Conservation (phyloP, 2,797 vertebrate species). For the Limosa lapponica region DNA sequence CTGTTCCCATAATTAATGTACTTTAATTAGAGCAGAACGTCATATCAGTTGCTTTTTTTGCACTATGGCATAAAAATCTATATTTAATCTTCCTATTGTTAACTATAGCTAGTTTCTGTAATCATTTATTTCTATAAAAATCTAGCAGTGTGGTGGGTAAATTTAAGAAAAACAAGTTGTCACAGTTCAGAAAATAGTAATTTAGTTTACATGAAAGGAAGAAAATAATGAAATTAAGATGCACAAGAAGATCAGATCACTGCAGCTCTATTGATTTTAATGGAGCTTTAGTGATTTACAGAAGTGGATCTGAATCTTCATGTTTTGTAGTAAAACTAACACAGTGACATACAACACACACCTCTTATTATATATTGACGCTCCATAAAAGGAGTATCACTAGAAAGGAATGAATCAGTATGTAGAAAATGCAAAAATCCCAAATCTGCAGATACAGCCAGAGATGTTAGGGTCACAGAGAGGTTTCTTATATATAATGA, state of each 20-base stretch:
- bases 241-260: not conserved
- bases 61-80: not conserved
- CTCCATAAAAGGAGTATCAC: not conserved
- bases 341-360: not conserved
- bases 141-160: not conserved
- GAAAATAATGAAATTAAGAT: not conserved
- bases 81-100: slow-evolving; percentile 4
- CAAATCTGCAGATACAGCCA: not conserved
- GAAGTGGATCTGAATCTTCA: not conserved
- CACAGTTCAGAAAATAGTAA: not conserved
- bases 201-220: not conserved
- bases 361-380: not conserved
- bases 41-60: not conserved
- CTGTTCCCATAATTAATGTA: slow-evolving; percentile 5
- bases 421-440: not conserved
- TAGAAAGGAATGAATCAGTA: not conserved
- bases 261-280: not conserved
- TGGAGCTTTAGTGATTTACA: not conserved
- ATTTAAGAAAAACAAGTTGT: not conserved
- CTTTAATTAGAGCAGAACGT: slow-evolving; percentile 1
- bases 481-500: not conserved
- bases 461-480: not conserved
- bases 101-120: not conserved
- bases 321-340: not conserved
- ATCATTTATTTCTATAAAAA: not conserved